These are phyloP conservation scores for Streptopelia turtur DNA, from an alignment of 2,797 vertebrate species.

Conservation along the genomic window DNA sequence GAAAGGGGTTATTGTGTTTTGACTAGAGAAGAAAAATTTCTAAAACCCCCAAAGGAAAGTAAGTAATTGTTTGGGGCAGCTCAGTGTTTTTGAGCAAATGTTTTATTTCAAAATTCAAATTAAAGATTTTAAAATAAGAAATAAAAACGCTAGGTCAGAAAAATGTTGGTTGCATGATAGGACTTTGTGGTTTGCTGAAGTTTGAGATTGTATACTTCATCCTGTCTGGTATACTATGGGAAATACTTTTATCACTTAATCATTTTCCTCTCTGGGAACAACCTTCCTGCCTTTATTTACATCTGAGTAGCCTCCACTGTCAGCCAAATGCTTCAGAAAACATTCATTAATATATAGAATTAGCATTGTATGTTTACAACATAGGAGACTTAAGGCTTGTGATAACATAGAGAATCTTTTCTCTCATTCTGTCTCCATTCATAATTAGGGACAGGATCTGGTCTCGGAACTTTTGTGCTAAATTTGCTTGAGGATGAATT, in stretches of 20 bases:
- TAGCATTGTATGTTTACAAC: not conserved
- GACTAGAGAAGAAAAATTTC: not conserved
- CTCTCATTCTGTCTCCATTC: slow-evolving; percentile 4
- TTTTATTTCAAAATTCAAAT: not conserved
- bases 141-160: not conserved
- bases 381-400: not conserved
- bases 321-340: not conserved
- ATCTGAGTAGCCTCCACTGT: not conserved
- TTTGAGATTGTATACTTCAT: not conserved
- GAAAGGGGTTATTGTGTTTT: not conserved
- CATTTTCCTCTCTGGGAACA: not conserved
- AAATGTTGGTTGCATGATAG: not conserved
- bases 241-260: not conserved
- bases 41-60: not conserved
- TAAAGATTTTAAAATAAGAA: not conserved
- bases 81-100: not conserved
- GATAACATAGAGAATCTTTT: not conserved
- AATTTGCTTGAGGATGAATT: slow-evolving; percentile 93
- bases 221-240: not conserved
- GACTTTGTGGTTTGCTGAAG: not conserved
- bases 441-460: slow-evolving; percentile 91
- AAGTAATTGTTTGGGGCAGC: not conserved
- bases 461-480: slow-evolving; percentile 92
- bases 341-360: not conserved
- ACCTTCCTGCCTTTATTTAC: not conserved